Evolutionary conservation across 2,113 vertebrate species (phyloP), one percentile per base, ranked within the genome.

Genomic region (Rhipidura dahli): DNA sequence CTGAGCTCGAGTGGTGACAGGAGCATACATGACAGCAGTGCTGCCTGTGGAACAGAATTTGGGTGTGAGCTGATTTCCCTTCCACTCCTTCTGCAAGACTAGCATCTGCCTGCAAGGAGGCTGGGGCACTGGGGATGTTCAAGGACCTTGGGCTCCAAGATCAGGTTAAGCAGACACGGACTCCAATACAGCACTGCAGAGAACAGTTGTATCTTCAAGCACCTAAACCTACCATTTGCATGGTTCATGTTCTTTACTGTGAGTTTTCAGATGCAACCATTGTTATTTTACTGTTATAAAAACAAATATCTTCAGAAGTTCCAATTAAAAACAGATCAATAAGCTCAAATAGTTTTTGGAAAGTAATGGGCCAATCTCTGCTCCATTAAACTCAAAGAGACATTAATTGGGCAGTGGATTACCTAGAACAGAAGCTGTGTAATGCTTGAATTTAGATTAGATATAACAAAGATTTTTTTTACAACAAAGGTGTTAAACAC

Each of bases 101-200:
- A 6, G 10, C 27, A 12, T 56, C 64, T 37, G 21, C 57, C 26
- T 6, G 11, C n/a, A 66, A 19, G 35, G 17, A 65, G 26, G 45
- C 16, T 2, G 14, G 30, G 31, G 63, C 39, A 33, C 39, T 1
- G 31, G 53, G 51, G 65, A n/a, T 68, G 51, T 73, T 82, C 27
- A 31, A 77, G 44, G 30, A 69, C 13, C 39, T 11, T 2, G 24
- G n/a, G n/a, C 40, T 61, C 51, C 11, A 23, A 44, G 26, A 28
- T 9, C 0, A 1, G 37, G 27, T 51, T 64, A 10, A 40, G 53
- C 40, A 71, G 39, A 44, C 1, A 2, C 1, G 2, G 14, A 20
- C 19, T 56, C n/a, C 60, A 37, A 44, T 16, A 24, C 15, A 68
- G 39, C 2, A 1, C 53, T 57, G 33, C 4, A 39, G 50, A 63